Conservation (phyloP, 1,140 invertebrate species). For the Pseudomyrmex sp. region DNA sequence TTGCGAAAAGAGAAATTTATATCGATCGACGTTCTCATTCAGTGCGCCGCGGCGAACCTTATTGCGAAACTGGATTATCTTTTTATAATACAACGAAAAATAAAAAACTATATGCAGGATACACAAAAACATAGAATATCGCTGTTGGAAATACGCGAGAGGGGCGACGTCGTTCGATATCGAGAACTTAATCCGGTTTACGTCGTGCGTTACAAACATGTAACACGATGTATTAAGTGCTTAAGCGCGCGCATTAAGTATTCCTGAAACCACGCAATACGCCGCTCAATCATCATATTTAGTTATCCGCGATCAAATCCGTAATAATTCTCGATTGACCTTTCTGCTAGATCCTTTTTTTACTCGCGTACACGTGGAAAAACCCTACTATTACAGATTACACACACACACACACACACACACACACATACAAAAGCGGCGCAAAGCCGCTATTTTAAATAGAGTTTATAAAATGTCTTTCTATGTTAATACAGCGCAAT, state of each 20-base stretch:
- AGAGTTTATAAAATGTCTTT: too few relatives aligned
- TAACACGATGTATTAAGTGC: conserved; percentile 42
- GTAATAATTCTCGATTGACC: neutral
- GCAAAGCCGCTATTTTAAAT: too few relatives aligned
- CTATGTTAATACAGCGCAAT: too few relatives aligned
- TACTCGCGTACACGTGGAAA: neutral
- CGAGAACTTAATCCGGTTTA: conserved; percentile 50
- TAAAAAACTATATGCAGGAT: conserved; percentile 7
- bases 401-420: too few relatives aligned
- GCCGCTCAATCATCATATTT: neutral
- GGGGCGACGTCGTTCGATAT: conserved; percentile 29
- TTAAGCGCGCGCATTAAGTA: conserved; percentile 47
- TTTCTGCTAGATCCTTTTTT: neutral
- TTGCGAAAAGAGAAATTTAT: too few relatives aligned
- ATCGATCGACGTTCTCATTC: neutral
- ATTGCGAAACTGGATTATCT: neutral
- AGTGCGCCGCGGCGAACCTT: conserved; percentile 19
- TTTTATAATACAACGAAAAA: conserved; percentile 13
- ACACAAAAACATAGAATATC: neutral
- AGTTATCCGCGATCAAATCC: neutral
- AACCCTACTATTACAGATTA: neutral
- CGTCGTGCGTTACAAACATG: conserved; percentile 39
- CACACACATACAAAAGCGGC: too few relatives aligned
- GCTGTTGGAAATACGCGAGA: conserved; percentile 29
- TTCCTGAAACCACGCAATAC: conserved; percentile 34